Percentiles rank a stretch among this genome's conserved stretches.
phyloP scores from a whole-genome alignment of 1,140 invertebrate species.

The Drosophila burlai region DNA sequence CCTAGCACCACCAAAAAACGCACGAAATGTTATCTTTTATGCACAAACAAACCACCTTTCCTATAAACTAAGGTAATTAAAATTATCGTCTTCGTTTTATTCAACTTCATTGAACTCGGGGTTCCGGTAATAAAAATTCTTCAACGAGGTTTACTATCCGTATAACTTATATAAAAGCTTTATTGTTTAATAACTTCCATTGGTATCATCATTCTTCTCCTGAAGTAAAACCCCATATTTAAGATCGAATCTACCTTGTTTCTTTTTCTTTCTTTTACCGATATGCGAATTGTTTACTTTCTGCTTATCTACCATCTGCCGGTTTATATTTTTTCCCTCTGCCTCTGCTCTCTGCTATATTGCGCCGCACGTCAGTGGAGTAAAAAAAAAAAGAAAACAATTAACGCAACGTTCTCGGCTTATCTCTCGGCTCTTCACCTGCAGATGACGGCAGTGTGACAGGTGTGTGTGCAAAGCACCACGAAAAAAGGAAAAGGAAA shows the following conservation, averaged over 20 bases:
- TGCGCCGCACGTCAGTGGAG: conserved; percentile 23
- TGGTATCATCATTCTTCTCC: background rate
- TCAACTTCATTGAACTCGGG: background rate
- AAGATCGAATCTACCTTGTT: background rate
- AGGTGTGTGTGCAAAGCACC: conserved; percentile 39
- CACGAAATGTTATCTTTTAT: background rate
- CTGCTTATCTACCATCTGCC: conserved; percentile 34
- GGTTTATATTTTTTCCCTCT: conserved; percentile 16
- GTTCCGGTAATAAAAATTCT: conserved; percentile 1
- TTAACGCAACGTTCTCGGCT: conserved; percentile 32
- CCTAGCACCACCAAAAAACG: background rate
- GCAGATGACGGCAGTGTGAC: conserved; percentile 28
- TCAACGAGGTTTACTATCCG: background rate
- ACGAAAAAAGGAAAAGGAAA: conserved; percentile 7
- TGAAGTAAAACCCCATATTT: too few species aligned
- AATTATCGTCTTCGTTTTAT: background rate
- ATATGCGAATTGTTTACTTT: conserved; percentile 32
- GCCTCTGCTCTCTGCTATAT: conserved; percentile 8
- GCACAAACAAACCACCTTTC: background rate
- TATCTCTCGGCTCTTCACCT: conserved; percentile 31
- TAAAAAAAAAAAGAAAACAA: conserved; percentile 22
- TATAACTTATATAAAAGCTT: background rate
- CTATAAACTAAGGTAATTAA: conserved; percentile 10
- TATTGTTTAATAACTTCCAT: background rate
- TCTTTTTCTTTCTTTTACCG: background rate